Evolutionary conservation across 2,113 vertebrate species (phyloP), one percentile per base, ranked within the genome.

Genomic region (Xiphophorus couchianus): DNA sequence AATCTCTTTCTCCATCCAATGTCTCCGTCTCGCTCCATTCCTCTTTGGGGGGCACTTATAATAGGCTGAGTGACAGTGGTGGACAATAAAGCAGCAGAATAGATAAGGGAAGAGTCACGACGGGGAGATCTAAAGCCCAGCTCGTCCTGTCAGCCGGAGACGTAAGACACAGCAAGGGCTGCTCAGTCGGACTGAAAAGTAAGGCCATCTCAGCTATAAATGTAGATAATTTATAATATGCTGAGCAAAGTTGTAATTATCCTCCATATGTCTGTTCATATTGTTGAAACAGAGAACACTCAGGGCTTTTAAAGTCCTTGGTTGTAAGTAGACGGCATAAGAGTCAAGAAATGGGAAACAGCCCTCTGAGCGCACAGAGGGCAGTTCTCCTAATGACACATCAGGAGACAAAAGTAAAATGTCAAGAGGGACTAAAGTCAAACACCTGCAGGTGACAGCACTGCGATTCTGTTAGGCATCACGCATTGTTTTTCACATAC

Each of bases 1-100:
- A 79, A 74, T 84, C 73, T 82, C 74, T 10, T 64, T 60, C 83
- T 77, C 76, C 66, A 19, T 61, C 61, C 61, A 5, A 14, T 29
- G 61, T 62, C 61, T 62, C 61, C 19, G 19, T 44, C 60, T 14
- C 58, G 14, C 75, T 14, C 69, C 22, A 2, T 51, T 62, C 39
- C 37, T 22, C 77, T 77, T 35, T 70, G 83, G 48, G 80, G 80
- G 77, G 64, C 27, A 1, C 9, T 2, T 65, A 37, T 83, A 74
- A 79, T 76, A 61, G 69, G 72, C 58, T 79, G 80, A 81, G 66
- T 67, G 80, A 81, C 58, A 17, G 77, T 3, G 0, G 39, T 42
- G 60, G 39, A 77, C 35, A 76, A 60, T 78, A 13, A 74, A 66
- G 76, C 33, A 61, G 62, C 29, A 76, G 66, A 63, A 69, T 28